A percentile compares a stretch with the other conserved stretches of the same genome.
Conservation (phyloP, 2,888 invertebrate species). For the Disparrhopalites patrizii region DNA sequence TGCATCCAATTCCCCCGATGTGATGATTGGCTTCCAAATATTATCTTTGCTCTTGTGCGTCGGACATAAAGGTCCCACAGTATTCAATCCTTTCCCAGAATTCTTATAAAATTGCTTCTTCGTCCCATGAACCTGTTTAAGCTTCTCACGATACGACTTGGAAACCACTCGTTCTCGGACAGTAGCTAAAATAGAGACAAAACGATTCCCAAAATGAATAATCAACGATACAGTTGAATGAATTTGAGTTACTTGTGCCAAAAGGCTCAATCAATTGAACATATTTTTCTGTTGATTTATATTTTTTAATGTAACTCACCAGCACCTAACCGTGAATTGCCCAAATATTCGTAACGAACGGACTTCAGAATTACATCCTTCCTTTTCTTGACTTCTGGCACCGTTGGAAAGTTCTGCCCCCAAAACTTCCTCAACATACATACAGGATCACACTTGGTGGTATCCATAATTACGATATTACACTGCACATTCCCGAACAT, state of each 20-base stretch:
- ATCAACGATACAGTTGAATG: too few relatives aligned
- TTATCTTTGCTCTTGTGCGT: background rate
- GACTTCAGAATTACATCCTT: constrained; percentile 8
- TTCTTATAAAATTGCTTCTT: constrained; percentile 4
- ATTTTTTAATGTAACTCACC: too few relatives aligned
- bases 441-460: too few relatives aligned
- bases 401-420: too few relatives aligned
- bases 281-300: too few relatives aligned
- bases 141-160: background rate
- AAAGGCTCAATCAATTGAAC: background rate
- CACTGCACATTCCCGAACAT: too few relatives aligned
- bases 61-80: too few relatives aligned
- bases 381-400: too few relatives aligned
- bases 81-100: background rate
- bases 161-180: background rate
- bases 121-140: background rate
- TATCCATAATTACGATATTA: too few relatives aligned
- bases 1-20: constrained; percentile 7
- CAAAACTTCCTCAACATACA: too few relatives aligned
- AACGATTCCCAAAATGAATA: too few relatives aligned
- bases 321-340: background rate
- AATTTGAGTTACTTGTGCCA: too few relatives aligned
- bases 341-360: constrained; percentile 3
- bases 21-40: constrained; percentile 2
- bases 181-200: background rate